Conservation (phyloP, 2,113 vertebrate species). For the Seriola aureovittata region DNA sequence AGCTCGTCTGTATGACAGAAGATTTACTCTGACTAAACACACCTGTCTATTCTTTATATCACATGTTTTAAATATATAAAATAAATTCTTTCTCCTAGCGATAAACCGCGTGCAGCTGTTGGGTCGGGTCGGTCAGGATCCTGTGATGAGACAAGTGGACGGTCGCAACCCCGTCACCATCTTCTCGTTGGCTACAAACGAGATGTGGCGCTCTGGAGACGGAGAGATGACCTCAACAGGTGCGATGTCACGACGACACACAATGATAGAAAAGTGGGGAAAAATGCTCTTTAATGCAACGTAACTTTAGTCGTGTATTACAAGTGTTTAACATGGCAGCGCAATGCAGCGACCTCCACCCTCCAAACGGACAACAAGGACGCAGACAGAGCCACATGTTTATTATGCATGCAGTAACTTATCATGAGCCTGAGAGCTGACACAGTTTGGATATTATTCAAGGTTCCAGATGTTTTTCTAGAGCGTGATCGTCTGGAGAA, state of each 20-base stretch:
- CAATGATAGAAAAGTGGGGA: too few relatives aligned
- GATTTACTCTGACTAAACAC: background rate
- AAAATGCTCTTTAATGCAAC: background rate
- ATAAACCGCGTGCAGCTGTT: conserved; percentile 95
- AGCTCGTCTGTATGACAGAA: too few relatives aligned
- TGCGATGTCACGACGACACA: background rate
- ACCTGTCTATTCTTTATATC: background rate
- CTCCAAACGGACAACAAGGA: too few relatives aligned
- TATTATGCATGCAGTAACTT: too few relatives aligned
- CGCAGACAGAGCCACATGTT: too few relatives aligned
- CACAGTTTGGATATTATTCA: too few relatives aligned
- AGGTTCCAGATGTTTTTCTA: too few relatives aligned
- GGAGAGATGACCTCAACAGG: conserved; percentile 78
- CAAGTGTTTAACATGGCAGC: too few relatives aligned
- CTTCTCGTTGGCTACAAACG: conserved; percentile 97
- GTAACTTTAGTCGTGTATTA: background rate
- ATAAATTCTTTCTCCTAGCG: conserved; percentile 77
- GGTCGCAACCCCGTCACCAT: conserved; percentile 96
- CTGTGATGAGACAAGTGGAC: conserved; percentile 96
- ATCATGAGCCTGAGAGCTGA: too few relatives aligned
- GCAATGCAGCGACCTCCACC: background rate
- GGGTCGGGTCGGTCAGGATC: conserved; percentile 96
- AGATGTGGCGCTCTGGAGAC: conserved; percentile 95
- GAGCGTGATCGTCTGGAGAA: too few relatives aligned
- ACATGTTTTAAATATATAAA: too few relatives aligned